phyloP scores from a whole-genome alignment of 1,140 invertebrate genomes.

The Achroia grisella region DNA sequence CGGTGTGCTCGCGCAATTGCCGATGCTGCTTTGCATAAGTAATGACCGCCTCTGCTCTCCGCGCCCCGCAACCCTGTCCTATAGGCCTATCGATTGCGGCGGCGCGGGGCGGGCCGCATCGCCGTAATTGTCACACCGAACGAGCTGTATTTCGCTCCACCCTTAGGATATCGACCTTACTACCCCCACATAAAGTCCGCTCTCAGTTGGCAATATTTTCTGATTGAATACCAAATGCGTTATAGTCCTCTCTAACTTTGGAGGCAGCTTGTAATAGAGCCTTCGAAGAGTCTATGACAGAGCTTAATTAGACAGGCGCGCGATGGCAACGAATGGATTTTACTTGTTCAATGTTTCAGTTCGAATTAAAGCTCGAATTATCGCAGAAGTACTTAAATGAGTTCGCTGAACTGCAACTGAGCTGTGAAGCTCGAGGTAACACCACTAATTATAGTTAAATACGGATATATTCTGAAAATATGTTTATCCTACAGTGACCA shows the following conservation, averaged over 20 bases:
- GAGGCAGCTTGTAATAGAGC: constrained; percentile 69
- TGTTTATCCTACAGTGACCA: too few species aligned
- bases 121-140: constrained; percentile 70
- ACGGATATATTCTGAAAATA: not conserved
- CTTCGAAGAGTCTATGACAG: constrained; percentile 72
- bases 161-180: constrained; percentile 54
- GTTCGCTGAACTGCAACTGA: constrained; percentile 13
- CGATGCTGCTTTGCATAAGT: constrained; percentile 68
- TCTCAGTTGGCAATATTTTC: constrained; percentile 21
- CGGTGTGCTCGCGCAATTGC: constrained; percentile 21
- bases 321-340: constrained; percentile 67
- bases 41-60: constrained; percentile 45
- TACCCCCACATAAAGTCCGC: constrained; percentile 45
- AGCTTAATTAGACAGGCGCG: constrained; percentile 71
- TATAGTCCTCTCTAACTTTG: constrained; percentile 67
- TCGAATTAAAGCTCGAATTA: constrained; percentile 37
- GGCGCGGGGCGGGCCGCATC: constrained; percentile 65
- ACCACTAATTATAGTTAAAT: not conserved
- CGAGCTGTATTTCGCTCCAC: constrained; percentile 49
- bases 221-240: constrained; percentile 64
- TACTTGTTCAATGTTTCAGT: constrained; percentile 60
- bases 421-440: constrained; percentile 6
- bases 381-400: constrained; percentile 33
- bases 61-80: constrained; percentile 17
- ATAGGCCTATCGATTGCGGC: constrained; percentile 70